Evolutionary conservation across 2,797 vertebrate genomes (phyloP).

Genomic region (Eulemur albifrons): DNA sequence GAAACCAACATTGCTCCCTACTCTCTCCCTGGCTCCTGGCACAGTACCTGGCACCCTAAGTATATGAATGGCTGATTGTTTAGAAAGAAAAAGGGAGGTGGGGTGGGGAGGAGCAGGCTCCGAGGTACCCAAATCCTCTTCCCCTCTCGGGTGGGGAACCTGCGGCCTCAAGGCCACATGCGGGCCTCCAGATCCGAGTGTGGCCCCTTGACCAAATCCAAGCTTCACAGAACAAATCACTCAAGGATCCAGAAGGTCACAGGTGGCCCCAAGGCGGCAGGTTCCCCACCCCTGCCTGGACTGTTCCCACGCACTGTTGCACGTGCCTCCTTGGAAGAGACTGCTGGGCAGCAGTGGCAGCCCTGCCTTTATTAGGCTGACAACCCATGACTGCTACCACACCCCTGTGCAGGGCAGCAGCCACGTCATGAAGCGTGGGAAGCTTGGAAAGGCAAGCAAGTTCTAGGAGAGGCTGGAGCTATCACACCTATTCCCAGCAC

Average conservation of each 20-base stretch:
- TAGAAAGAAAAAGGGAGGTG: neutral
- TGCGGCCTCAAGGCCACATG: too few species aligned
- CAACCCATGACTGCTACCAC: constrained; percentile 32
- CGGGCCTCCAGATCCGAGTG: too few species aligned
- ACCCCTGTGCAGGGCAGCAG: constrained; percentile 11
- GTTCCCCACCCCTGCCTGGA: too few species aligned
- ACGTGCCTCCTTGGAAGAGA: neutral
- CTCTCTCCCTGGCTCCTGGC: neutral
- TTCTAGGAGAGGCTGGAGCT: constrained; percentile 11
- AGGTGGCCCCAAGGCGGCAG: too few species aligned
- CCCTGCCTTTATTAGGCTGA: neutral
- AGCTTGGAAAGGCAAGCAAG: constrained; percentile 17
- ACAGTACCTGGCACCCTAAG: neutral
- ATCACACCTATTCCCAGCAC: neutral
- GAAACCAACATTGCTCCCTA: neutral
- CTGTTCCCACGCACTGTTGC: neutral
- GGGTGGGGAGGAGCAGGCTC: neutral
- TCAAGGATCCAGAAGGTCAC: too few species aligned
- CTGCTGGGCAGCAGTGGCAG: neutral
- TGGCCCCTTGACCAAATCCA: too few species aligned
- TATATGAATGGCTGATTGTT: neutral
- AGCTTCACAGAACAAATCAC: too few species aligned
- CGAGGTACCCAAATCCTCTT: neutral
- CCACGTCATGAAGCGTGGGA: constrained; percentile 20
- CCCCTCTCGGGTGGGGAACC: too few species aligned